Evolutionary conservation across 2,113 vertebrate species (phyloP), one percentile per base, ranked within the genome.

Genomic region (Phyllostomus hastatus): DNA sequence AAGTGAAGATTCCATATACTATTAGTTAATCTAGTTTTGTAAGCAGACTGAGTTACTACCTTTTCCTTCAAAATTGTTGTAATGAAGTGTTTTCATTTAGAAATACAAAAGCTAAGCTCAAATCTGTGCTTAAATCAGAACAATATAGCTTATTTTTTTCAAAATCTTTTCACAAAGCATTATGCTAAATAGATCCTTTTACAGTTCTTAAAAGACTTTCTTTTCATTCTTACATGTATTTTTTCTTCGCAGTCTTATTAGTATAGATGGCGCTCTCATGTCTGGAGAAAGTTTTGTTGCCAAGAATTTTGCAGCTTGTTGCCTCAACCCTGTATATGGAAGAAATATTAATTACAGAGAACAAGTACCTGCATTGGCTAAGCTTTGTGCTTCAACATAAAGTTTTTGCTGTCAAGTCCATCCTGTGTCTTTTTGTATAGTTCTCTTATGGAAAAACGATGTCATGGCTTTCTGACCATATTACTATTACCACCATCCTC

Each of bases 291-390:
- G 14, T 93, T 97, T 93, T 10, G 38, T 69, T 86, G 0, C 12
- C 38, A 97, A 48, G 28, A 26, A 9, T 2, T 90, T 90, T 80
- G 46, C 2, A 93, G 38, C 59, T 78, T 92, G 15, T 89, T 97
- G 57, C 46, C 26, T 93, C 67, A 87, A 33, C 10, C 59, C 50
- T 82, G 67, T 2, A 46, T 52, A 0, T 73, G 69, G 19, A 72
- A 92, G 35, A 12, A 90, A 33, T 52, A 41, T 0, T 89, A 2
- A 43, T 54, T 16, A 33, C 82, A 82, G 94, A 41, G 48, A 97
- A 46, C 35, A 46, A 41, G 1, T 57, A 73, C 41, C 94, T 76
- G 10, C 33, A 35, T 59, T 91, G 54, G 22, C 95, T 38, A 81
- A 28, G 38, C 41, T 79, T 73, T 57, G 19, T 90, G 1, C 54